Evolutionary conservation across 1,140 invertebrate species (phyloP), one percentile per base, ranked within the genome.

Genomic region (Plutomurus gul): DNA sequence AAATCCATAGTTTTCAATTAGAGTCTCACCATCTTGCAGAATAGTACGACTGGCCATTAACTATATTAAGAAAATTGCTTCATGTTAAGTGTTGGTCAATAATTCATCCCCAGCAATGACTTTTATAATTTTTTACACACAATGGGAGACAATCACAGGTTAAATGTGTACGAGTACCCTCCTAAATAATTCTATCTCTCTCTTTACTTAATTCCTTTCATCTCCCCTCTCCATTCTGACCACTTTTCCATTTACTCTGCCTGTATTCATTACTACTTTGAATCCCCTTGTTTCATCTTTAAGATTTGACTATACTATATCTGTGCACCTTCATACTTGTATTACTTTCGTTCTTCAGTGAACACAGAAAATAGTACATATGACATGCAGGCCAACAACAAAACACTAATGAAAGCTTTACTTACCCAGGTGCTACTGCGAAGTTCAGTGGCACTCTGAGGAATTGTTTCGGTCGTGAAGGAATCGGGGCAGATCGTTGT

Each of bases 11-110:
- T 91, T 90, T 84, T 96, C 93, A n/a, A 92, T 87, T 37, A 93
- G 86, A 1, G 91, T 90, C 46, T 91, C 89, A 5, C 95, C 95
- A 89, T 97, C 92, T 85, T 94, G 91, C 6, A 96, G 88, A 71
- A 98, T 91, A 47, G 93, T 92, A 76, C 90, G 93, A 4, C 94
- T 94, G 13, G 94, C 93, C 92, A 97, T 93, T 65, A 94, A 90
- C 91, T 92, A 80, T n/a, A 80, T 36, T 30, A 27, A 74, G 40
- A 60, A 81, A 60, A 43, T 47, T 1, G 20, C 7, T 25, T 80
- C n/a, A n/a, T n/a, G n/a, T n/a, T n/a, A n/a, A n/a, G n/a, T n/a
- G n/a, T n/a, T n/a, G n/a, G n/a, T n/a, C n/a, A n/a, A n/a, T n/a
- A n/a, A n/a, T n/a, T n/a, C n/a, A n/a, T n/a, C n/a, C n/a, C n/a